Evolutionary conservation across 2,113 vertebrate species (phyloP).

Genomic region (Phalacrocorax pelagicus): DNA sequence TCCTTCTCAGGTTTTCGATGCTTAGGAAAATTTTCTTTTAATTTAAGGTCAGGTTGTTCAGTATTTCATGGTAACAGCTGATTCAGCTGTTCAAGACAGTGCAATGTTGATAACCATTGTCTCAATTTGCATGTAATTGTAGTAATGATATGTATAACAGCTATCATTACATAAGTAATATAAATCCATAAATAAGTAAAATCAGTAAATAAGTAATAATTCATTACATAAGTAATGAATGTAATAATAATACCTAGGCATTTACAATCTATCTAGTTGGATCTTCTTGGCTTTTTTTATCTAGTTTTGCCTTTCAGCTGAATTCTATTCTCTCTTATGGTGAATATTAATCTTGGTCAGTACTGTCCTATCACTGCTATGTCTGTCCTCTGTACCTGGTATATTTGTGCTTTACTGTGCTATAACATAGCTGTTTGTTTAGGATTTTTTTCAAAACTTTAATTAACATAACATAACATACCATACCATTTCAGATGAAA

Average conservation of each 20-base stretch:
- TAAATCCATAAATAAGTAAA: no score
- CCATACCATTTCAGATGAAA: neutral
- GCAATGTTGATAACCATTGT: neutral
- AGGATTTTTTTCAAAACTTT: neutral
- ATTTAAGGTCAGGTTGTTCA: neutral
- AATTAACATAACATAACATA: neutral
- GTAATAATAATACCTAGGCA: neutral
- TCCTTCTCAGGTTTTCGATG: neutral
- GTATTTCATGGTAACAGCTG: neutral
- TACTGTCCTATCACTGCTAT: neutral
- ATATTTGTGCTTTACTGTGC: neutral
- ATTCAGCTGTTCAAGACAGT: neutral
- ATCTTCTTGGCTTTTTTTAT: neutral
- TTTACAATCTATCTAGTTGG: neutral
- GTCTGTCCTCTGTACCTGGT: neutral
- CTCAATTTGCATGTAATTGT: neutral
- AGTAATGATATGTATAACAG: neutral
- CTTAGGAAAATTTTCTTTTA: neutral
- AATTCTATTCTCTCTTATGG: neutral
- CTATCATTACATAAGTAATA: no score
- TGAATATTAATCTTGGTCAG: neutral
- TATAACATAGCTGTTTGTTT: neutral
- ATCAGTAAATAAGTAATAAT: no score
- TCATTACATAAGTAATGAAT: neutral
- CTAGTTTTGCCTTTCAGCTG: neutral